These are phyloP conservation scores for Caretta caretta DNA, from an alignment of 2,113 vertebrate species.

Conservation along the genomic window DNA sequence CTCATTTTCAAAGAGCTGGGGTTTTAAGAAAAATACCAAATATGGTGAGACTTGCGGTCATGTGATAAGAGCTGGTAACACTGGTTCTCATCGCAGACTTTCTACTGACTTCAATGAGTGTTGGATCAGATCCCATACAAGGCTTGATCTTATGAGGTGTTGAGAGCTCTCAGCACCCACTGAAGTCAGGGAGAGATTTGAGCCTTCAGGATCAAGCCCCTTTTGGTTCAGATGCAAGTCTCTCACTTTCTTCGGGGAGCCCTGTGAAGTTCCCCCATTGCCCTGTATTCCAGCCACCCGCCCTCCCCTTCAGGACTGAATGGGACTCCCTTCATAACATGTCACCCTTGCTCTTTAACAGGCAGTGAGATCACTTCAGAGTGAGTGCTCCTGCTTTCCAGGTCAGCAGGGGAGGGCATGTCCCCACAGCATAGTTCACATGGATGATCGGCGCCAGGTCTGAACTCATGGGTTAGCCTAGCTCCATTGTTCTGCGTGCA, in stretches of 20 bases:
- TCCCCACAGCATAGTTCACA: neutral
- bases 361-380: neutral
- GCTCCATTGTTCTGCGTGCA: no score
- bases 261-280: neutral
- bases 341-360: neutral
- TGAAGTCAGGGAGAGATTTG: accelerated
- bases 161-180: neutral
- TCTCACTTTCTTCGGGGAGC: neutral
- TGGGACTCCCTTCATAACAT: neutral
- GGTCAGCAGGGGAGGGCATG: neutral
- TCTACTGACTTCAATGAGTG: neutral
- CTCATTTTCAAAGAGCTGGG: accelerated
- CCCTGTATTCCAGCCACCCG: accelerated
- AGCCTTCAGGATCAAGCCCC: neutral
- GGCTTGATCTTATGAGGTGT: accelerated
- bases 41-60: neutral
- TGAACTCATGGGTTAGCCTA: neutral
- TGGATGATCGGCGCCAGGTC: neutral
- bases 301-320: neutral
- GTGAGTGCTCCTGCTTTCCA: neutral
- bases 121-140: accelerated
- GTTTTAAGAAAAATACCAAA: neutral
- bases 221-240: neutral
- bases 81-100: neutral
- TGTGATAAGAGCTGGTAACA: neutral